phyloP scores from a whole-genome alignment of 2,113 vertebrate genomes.

The Sciurus niger region DNA sequence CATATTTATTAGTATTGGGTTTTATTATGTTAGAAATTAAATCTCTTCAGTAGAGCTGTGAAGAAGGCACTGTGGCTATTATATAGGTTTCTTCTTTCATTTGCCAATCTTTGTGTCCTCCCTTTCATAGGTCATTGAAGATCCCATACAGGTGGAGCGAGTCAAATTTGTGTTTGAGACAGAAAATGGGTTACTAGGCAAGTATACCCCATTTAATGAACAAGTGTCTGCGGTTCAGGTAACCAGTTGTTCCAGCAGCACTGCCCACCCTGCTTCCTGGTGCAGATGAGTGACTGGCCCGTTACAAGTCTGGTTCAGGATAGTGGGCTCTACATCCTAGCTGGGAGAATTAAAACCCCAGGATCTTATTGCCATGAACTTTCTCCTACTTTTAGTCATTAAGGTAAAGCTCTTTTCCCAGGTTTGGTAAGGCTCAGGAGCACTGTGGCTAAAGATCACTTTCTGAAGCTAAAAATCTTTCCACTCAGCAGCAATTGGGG shows the following conservation, averaged over 20 bases:
- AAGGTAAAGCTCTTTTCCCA: not conserved
- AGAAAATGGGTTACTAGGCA: conserved; percentile 97
- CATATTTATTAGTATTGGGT: not conserved
- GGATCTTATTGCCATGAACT: not conserved
- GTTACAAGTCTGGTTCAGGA: not conserved
- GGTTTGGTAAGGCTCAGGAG: not conserved
- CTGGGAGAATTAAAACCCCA: not conserved
- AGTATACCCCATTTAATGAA: conserved; percentile 73
- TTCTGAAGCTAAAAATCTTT: not conserved
- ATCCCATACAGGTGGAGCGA: conserved; percentile 95
- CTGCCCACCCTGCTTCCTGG: not conserved
- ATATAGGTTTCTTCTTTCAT: not conserved
- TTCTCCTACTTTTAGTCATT: not conserved
- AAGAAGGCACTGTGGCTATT: not conserved
- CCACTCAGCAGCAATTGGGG: not conserved
- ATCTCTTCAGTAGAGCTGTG: not conserved
- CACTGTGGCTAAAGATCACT: not conserved
- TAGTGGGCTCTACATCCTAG: not conserved
- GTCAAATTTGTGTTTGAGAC: conserved; percentile 99
- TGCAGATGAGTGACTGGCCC: not conserved
- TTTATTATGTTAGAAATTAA: not conserved
- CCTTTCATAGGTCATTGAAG: conserved; percentile 94
- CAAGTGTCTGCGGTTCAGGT: not conserved
- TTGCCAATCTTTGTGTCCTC: not conserved
- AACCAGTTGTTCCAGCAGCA: not conserved